Base-by-base conservation (phyloP, 2,113 vertebrate species). In the Indicator maculatus region DNA sequence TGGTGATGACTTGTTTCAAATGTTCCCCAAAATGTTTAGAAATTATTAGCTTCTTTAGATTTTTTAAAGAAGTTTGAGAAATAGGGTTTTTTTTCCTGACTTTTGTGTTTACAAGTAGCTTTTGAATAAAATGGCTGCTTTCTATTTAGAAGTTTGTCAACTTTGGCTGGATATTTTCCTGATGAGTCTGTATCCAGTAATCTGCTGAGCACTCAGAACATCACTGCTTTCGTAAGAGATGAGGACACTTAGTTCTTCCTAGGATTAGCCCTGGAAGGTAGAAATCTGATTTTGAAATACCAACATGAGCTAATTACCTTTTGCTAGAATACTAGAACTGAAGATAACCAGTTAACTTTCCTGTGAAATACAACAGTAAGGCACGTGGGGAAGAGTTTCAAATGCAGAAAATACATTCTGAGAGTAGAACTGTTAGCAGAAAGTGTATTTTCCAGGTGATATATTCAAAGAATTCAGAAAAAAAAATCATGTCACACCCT, bases 251-350 rank as follows among this genome's bases (percentile, higher is more conserved):
- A 21, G 11, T 65, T 88, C 45, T 36, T 71, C 16, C 5, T 20
- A 71, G 50, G 53, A 78, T 65, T 79, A 93, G 39, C n/a, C 67
- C 10, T 2, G 75, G 67, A 76, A 87, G 38, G 55, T 66, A 56
- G 59, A 96, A 83, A 31, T 60, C 66, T 70, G 17, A 65, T 90
- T 95, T 63, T 83, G 71, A 96, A 92, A 76, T 82, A 65, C 20
- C 66, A 75, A 4, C 18, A 45, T 33, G 82, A 83, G 59, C 15
- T 31, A 74, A 17, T n/a, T 85, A 28, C 30, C 9, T 13, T 36
- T 89, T 81, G 6, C 38, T 58, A 12, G 61, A 64, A 41, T 21
- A 14, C 17, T 45, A 47, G 39, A 61, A 33, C 27, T 64, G 33
- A 86, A 88, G 88, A 59, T 56, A 89, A 64, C 47, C 17, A 16